Base-by-base conservation (phyloP, 1,140 invertebrate genomes). In the Pseudomyrmex gracilis region DNA sequence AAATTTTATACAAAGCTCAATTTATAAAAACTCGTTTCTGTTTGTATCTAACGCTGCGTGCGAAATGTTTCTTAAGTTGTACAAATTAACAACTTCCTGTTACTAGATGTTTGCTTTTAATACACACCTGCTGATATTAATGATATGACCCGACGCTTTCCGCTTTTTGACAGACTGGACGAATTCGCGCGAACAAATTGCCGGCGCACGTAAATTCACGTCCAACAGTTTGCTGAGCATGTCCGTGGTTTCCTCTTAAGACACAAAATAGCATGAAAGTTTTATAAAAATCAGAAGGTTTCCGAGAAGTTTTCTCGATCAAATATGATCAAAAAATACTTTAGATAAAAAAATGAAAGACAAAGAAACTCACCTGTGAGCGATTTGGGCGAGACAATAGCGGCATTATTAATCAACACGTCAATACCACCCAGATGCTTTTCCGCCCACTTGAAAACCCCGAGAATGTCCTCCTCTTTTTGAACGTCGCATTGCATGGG, bases 321-420 rank as follows among this genome's bases (percentile, higher is more conserved):
- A n/a, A n/a, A n/a, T n/a, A n/a, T 34, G 5, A 34, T 34, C 5
- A 3, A 34, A 13, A 3, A 34, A 13, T 43, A 12, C 15, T 15
- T 58, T 58, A 3, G 5, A 64, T 5, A 73, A 57, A 2, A 58
- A 73, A 22, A 47, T 10, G 12, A 43, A 24, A 47, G 1, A 24
- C n/a, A 43, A n/a, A 1, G 7, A 73, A 4, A 24, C 58, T 53
- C 73, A 91, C 89, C 88, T 20, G 90, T 82, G 24, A 91, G 83
- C 15, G 20, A 1, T 7, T 63, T 34, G 0, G 0, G 0, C 0
- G 10, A 0, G 2, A 20, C 0, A 0, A 95, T 68, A 2, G 95
- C 96, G 0, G 97, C 96, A 90, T 96, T 97, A 88, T 97, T 97
- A 1, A 97, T 92, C 34, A 96, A 93, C 3, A 97, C 94, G 87